Evolutionary conservation across 2,888 invertebrate species (phyloP), one percentile per base, ranked within the genome.

Genomic region (Lepidochrysops patricia): DNA sequence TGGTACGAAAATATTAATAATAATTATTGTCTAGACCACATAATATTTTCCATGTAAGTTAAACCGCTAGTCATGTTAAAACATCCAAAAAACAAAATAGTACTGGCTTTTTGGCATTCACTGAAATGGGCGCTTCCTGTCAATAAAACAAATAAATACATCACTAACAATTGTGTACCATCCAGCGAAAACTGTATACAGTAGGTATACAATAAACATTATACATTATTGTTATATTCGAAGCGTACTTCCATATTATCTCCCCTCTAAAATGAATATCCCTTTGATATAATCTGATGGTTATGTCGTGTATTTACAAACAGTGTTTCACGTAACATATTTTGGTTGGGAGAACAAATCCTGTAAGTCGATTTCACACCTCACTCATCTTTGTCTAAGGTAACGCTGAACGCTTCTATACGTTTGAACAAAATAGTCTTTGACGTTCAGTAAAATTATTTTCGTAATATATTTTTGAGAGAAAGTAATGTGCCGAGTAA

Each of bases 281-380:
- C n/a, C n/a, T n/a, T n/a, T 9, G 43, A 19, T 12, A 43, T 12
- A 23, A 19, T 19, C 43, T 43, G 9, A 29, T 29, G 29, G 29
- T 29, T 5, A 29, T 23, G 9, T 43, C 43, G 43, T 37, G 15
- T 12, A 43, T 19, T 29, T 29, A 2, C 29, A 6, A 29, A 26
- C 26, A 50, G 26, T 50, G 13, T 49, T 49, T 25, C 13, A n/a
- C 26, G 50, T 23, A 43, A 23, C 43, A 43, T 23, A 43, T 50
- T 50, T 25, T 50, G 50, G 50, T 50, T n/a, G 26, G 50, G 13
- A 43, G n/a, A 50, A 26, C 50, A 26, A 50, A 50, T 50, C 50
- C 26, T 26, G 13, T 50, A 50, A 50, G 50, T 25, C 50, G 26
- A 50, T 50, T 50, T 50, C 50, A 26, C 50, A 50, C 50, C 13